Percentiles rank a stretch among this genome's conserved stretches.
These are phyloP conservation scores for Eremobia ochroleuca DNA, from an alignment of 2,888 invertebrate genomes.

Conservation along the genomic window DNA sequence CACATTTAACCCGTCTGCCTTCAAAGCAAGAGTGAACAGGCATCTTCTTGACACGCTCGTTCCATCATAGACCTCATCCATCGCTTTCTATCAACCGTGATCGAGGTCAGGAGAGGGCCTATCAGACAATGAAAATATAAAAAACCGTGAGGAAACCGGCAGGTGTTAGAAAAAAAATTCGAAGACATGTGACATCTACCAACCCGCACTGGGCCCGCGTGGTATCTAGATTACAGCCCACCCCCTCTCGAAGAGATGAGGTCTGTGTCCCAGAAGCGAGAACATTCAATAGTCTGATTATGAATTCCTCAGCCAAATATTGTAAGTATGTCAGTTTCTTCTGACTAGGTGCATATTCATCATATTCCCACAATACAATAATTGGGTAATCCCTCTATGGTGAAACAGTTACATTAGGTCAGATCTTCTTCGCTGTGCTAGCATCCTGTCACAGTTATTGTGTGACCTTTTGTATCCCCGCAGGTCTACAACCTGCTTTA, in stretches of 20 bases:
- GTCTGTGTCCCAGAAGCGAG: too few relatives aligned
- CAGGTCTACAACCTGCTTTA: slow-evolving; percentile 31
- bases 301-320: neutral
- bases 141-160: neutral
- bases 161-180: neutral
- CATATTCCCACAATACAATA: neutral
- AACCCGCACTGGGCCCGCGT: neutral
- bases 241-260: too few relatives aligned
- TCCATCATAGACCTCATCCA: too few relatives aligned
- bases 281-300: neutral
- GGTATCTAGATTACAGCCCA: neutral
- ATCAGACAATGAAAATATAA: too few relatives aligned
- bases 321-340: neutral
- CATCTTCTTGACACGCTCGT: too few relatives aligned
- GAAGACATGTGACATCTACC: neutral
- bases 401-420: slow-evolving; percentile 22
- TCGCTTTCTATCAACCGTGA: too few relatives aligned
- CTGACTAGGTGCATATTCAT: neutral
- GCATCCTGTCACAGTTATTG: slow-evolving; percentile 21
- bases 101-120: too few relatives aligned
- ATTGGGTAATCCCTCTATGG: slow-evolving; percentile 14
- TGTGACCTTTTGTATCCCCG: slow-evolving; percentile 19
- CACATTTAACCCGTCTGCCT: too few relatives aligned
- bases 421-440: slow-evolving; percentile 11
- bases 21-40: too few relatives aligned